A percentile compares a stretch with the other conserved stretches of the same genome.
Evolutionary conservation across 2,888 invertebrate species (phyloP).

Genomic region (Venusia cambrica): DNA sequence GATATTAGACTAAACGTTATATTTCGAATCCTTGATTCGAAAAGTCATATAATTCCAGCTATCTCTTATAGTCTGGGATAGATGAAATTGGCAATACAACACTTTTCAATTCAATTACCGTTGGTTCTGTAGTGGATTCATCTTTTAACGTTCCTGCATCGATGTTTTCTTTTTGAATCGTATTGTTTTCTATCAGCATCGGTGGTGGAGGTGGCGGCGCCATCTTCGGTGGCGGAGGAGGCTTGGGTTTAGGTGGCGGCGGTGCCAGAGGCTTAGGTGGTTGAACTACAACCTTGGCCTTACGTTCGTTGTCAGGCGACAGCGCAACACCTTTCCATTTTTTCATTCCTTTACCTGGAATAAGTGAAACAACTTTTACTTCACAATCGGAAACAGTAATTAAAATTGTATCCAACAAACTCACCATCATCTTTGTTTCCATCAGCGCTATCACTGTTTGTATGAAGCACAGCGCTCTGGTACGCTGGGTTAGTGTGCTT

Average conservation of each 20-base stretch:
- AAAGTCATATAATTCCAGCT: no score
- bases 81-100: no score
- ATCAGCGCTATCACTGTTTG: conserved; percentile 59
- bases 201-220: conserved; percentile 19
- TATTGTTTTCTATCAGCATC: conserved; percentile 46
- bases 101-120: no score
- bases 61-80: no score
- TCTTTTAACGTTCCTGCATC: conserved; percentile 54
- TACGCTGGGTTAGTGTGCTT: conserved; percentile 88
- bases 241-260: conserved; percentile 30
- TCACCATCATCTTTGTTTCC: conserved; percentile 70
- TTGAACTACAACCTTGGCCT: conserved; percentile 48
- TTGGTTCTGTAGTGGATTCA: conserved; percentile 61
- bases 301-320: conserved; percentile 83
- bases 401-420: no score
- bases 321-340: conserved; percentile 90
- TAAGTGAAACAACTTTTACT: conserved; percentile 14
- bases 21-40: no score
- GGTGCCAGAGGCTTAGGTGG: conserved; percentile 32
- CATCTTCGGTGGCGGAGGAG: conserved; percentile 30
- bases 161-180: conserved; percentile 67
- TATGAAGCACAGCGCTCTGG: conserved; percentile 86
- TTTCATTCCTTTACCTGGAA: conserved; percentile 80
- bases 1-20: no score
- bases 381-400: neutral